Conservation (phyloP, 2,797 vertebrate genomes). For the Nyctalus aviator region DNA sequence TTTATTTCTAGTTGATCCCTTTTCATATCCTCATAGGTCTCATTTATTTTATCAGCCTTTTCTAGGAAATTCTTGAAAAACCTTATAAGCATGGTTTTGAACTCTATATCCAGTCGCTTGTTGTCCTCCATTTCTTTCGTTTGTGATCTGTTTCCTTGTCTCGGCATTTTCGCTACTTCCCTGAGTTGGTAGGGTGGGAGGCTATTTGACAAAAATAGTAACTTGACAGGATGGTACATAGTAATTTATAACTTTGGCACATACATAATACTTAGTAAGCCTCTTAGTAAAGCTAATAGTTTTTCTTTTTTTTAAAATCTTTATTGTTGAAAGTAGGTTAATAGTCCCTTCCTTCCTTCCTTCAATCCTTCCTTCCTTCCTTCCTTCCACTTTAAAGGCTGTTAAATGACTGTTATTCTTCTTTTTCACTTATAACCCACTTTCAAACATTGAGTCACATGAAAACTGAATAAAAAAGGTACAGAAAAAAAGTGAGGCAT, state of each 20-base stretch:
- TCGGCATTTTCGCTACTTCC: too few species aligned
- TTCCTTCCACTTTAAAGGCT: background rate
- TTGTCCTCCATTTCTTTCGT: too few species aligned
- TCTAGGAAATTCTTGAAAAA: too few species aligned
- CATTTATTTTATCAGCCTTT: too few species aligned
- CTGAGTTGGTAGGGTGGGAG: too few species aligned
- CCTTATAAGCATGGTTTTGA: too few species aligned
- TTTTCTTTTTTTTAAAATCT: background rate
- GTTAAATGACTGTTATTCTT: background rate
- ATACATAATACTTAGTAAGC: background rate
- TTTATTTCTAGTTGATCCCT: too few species aligned
- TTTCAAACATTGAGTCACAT: background rate
- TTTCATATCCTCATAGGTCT: too few species aligned
- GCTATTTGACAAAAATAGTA: slow-evolving; percentile 29
- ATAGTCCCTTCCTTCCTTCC: background rate
- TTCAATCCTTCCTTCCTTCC: background rate
- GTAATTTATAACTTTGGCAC: background rate
- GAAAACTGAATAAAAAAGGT: slow-evolving; percentile 22
- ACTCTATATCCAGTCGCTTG: too few species aligned
- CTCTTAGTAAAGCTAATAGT: background rate
- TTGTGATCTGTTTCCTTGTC: too few species aligned
- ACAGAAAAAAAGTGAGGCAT: background rate
- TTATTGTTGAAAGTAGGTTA: too few species aligned
- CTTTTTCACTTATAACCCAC: background rate
- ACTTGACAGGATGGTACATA: background rate